A percentile compares a stretch with the other conserved stretches of the same genome.
phyloP scores from a whole-genome alignment of 2,888 invertebrate species.

The Drosophila meridiana region DNA sequence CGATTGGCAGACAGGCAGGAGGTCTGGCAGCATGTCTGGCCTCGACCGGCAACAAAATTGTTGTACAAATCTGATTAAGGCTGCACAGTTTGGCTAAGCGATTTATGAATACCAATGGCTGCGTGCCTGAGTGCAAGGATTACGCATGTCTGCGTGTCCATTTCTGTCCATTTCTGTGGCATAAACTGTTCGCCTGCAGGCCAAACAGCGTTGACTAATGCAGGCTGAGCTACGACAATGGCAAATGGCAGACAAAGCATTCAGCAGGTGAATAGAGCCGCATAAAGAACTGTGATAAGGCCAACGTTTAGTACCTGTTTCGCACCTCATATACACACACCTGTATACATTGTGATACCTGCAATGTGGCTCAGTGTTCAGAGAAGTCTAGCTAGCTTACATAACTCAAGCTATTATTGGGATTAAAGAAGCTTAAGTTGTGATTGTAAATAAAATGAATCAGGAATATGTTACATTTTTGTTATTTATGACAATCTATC shows the following conservation, averaged over 20 bases:
- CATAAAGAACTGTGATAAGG: conserved; percentile 22
- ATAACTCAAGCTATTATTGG: not conserved
- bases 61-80: conserved; percentile 70
- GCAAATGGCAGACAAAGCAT: conserved; percentile 22
- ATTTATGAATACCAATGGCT: conserved; percentile 64
- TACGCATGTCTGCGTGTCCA: conserved; percentile 1
- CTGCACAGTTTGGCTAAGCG: conserved; percentile 62
- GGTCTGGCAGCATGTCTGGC: conserved; percentile 1
- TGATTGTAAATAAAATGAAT: not conserved
- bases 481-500: too few species aligned
- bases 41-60: conserved; percentile 47
- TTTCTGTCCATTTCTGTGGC: not conserved
- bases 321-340: not conserved
- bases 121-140: conserved; percentile 32
- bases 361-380: not conserved
- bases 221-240: conserved; percentile 20
- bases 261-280: conserved; percentile 14
- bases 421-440: not conserved
- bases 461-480: too few species aligned
- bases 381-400: not conserved
- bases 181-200: conserved; percentile 25
- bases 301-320: not conserved
- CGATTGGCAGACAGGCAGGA: conserved; percentile 9
- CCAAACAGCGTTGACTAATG: conserved; percentile 15
- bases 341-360: conserved; percentile 3